Evolutionary conservation across 2,797 vertebrate species (phyloP).

Genomic region (Orestias chungarensis): DNA sequence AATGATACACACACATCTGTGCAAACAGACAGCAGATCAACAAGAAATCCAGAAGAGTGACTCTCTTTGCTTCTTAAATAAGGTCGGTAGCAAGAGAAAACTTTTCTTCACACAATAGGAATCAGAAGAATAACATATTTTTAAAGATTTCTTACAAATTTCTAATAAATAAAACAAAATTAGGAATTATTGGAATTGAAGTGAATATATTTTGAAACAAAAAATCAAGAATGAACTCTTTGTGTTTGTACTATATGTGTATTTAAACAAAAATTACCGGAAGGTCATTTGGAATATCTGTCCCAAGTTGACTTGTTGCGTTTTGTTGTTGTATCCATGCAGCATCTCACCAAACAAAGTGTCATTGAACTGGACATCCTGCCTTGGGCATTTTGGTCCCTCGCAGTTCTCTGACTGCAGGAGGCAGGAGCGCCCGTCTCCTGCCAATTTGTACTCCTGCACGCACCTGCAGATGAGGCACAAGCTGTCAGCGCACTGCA

Average conservation of each 20-base stretch:
- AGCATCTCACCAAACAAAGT: slow-evolving; percentile 98
- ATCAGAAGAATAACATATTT: slow-evolving; percentile 7
- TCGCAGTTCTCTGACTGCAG: slow-evolving; percentile 93
- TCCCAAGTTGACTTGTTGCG: slow-evolving; percentile 91
- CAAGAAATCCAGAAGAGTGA: slow-evolving; percentile 37
- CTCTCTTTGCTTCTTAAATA: slow-evolving; percentile 35
- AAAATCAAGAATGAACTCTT: not conserved
- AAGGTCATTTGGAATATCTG: slow-evolving; percentile 99
- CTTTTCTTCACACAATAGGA: slow-evolving; percentile 31
- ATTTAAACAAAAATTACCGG: slow-evolving; percentile 80
- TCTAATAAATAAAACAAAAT: slow-evolving; percentile 3
- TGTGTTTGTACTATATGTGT: slow-evolving; percentile 31
- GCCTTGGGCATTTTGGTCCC: slow-evolving; percentile 88
- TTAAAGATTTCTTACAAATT: not conserved
- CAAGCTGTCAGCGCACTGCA: slow-evolving; percentile 35
- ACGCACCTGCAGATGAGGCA: slow-evolving; percentile 84
- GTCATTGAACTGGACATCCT: slow-evolving; percentile 90
- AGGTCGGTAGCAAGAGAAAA: slow-evolving; percentile 51
- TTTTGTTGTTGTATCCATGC: slow-evolving; percentile 96
- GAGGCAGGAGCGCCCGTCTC: slow-evolving; percentile 92
- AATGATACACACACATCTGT: slow-evolving; percentile 36
- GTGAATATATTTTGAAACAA: not conserved
- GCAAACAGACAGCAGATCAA: slow-evolving; percentile 43
- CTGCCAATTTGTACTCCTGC: slow-evolving; percentile 94
- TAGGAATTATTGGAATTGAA: not conserved